A percentile compares a stretch with the other conserved stretches of the same genome.
Evolutionary conservation across 2,888 invertebrate genomes (phyloP).

Genomic region (Hirtodrosophila cameraria): DNA sequence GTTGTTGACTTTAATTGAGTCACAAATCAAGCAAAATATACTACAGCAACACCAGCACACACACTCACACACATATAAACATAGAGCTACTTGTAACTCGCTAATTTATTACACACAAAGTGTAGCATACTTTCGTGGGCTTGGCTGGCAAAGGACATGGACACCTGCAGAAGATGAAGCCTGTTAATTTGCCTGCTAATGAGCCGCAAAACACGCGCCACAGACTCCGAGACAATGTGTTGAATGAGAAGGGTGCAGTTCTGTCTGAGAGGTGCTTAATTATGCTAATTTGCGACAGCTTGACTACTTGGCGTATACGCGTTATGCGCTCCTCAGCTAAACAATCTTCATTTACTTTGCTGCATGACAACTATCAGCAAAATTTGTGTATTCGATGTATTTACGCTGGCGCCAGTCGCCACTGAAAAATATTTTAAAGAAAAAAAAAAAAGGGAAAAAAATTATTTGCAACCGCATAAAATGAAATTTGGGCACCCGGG

Average conservation of each 20-base stretch:
- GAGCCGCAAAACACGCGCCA: constrained; percentile 66
- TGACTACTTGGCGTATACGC: constrained; percentile 50
- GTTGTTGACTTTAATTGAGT: constrained; percentile 83
- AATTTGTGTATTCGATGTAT: constrained; percentile 25
- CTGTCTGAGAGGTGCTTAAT: constrained; percentile 45
- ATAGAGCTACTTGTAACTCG: constrained; percentile 42
- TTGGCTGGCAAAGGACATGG: constrained; percentile 29
- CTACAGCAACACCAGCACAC: constrained; percentile 65
- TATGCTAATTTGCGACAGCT: constrained; percentile 59
- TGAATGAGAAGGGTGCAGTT: neutral
- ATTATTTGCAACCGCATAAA: constrained; percentile 63
- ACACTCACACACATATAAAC: constrained; percentile 16
- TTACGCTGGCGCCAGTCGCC: constrained; percentile 62
- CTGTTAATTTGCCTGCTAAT: constrained; percentile 81
- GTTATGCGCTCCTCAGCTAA: constrained; percentile 9
- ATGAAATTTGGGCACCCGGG: constrained; percentile 35
- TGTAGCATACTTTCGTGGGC: constrained; percentile 72
- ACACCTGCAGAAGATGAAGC: constrained; percentile 63
- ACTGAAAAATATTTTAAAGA: constrained; percentile 34
- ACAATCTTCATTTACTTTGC: constrained; percentile 33
- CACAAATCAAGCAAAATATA: constrained; percentile 83
- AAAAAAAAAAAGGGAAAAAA: constrained; percentile 33
- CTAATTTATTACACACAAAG: constrained; percentile 80
- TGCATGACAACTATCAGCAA: constrained; percentile 19
- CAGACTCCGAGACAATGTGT: constrained; percentile 18